Conservation (phyloP, 2,888 invertebrate genomes). For the Lissocephala sabroskyi region DNA sequence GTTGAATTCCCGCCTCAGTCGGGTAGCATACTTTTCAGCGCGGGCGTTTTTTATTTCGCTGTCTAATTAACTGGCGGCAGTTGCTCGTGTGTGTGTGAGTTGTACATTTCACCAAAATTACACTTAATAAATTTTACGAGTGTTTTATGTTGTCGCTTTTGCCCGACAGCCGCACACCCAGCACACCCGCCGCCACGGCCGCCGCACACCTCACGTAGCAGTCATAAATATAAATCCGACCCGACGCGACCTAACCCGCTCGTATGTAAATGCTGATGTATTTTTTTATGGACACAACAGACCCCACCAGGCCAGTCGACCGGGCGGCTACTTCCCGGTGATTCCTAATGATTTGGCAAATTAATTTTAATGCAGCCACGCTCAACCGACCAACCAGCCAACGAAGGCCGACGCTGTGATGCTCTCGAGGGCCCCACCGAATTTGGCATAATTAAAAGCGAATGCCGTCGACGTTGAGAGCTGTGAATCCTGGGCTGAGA, state of each 20-base stretch:
- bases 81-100: no score
- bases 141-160: slow-evolving; percentile 61
- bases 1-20: no score
- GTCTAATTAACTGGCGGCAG: no score
- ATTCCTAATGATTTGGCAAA: slow-evolving; percentile 39
- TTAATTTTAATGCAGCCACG: slow-evolving; percentile 34
- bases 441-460: slow-evolving; percentile 30
- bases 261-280: slow-evolving; percentile 17
- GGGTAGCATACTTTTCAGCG: no score
- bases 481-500: slow-evolving; percentile 11
- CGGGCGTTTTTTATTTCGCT: no score
- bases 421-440: no score
- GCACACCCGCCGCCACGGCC: slow-evolving; percentile 41
- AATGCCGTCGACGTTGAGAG: slow-evolving; percentile 12
- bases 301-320: no score
- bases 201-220: slow-evolving; percentile 59
- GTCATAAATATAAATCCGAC: slow-evolving; percentile 52
- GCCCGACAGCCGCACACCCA: slow-evolving; percentile 15
- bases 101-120: slow-evolving; percentile 41
- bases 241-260: no score
- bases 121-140: slow-evolving; percentile 61
- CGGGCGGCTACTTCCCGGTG: no score
- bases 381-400: not conserved
- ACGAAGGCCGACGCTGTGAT: no score
- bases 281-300: no score